Evolutionary conservation across 1,140 invertebrate species (phyloP), one percentile per base, ranked within the genome.

Genomic region (Monochamus saltuarius): DNA sequence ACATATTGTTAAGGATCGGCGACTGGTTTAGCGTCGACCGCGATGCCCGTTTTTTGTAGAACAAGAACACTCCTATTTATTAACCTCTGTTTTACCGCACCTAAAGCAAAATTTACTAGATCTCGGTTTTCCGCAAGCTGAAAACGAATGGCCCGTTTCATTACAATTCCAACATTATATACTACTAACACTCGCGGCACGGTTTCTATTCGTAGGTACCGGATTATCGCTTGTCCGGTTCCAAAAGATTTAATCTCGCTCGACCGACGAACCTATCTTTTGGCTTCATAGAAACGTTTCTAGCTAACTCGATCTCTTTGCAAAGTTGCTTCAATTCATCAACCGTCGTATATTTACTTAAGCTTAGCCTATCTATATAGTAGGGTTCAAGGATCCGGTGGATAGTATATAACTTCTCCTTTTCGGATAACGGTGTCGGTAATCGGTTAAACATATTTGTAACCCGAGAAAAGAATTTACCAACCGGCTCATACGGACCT

Each of bases 351-450:
- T 39, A 39, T n/a, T 55, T 13, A 4, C 6, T 7, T 14, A 55
- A 52, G 35, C 55, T 47, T 4, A 52, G 29, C 13, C 22, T 38
- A 16, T 57, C 16, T 11, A 50, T 55, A 29, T 14, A 55, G 29
- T 55, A 69, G 14, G 70, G 69, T 8, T 64, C 40, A 8, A 73
- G 64, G 42, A 69, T 73, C 50, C 69, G 64, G 11, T 29, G 19
- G 62, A 71, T 14, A n/a, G 68, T 71, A 52, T 70, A 9, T 8
- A 45, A 45, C 13, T 13, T 8, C 42, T 45, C 42, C 9, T 9
- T 8, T 2, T 45, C 42, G 10, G 42, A 11, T 8, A 45, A 11
- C 9, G 10, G 42, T 9, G 9, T 9, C 9, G 11, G 42, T 45
- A 45, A 45, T 14, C 6, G 7, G 19, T 45, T 45, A 17, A 45